A percentile compares a stretch with the other conserved stretches of the same genome.
Conservation (phyloP, 2,113 vertebrate genomes). For the Mixornis gularis region DNA sequence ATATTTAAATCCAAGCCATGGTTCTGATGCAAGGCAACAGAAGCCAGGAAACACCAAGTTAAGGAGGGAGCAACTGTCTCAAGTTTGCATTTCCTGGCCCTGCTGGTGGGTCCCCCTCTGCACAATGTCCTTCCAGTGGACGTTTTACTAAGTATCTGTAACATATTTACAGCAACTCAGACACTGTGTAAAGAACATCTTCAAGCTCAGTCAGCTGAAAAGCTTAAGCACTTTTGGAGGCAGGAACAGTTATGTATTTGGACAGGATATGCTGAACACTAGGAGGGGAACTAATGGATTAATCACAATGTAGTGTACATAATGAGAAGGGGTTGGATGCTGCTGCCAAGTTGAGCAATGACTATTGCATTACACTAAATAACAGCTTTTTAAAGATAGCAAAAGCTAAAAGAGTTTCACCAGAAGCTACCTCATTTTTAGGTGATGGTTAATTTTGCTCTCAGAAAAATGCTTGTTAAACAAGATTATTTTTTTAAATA, state of each 20-base stretch:
- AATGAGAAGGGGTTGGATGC: conserved; percentile 49
- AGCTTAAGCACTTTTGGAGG: conserved; percentile 39
- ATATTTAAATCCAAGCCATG: neutral
- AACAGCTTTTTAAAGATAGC: conserved; percentile 65
- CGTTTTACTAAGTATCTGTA: neutral
- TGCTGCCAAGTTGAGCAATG: conserved; percentile 79
- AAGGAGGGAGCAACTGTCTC: neutral
- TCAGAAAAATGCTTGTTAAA: conserved; percentile 71
- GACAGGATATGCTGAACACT: conserved; percentile 46
- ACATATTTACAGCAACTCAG: neutral
- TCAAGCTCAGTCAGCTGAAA: conserved; percentile 26
- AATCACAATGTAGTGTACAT: conserved; percentile 20
- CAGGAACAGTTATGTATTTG: conserved; percentile 30
- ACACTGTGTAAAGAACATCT: neutral
- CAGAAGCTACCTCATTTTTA: conserved; percentile 57
- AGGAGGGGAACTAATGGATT: conserved; percentile 54
- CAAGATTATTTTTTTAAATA: conserved; percentile 34
- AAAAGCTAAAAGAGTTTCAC: conserved; percentile 60
- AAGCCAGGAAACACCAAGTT: conserved; percentile 24
- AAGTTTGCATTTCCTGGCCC: neutral
- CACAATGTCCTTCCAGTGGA: neutral
- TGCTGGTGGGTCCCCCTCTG: neutral
- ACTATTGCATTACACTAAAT: conserved; percentile 64
- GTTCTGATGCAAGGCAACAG: neutral
- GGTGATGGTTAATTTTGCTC: conserved; percentile 68